Percentiles rank a stretch among this genome's conserved stretches.
Conservation (phyloP, 92 coral and sea anemone species). For the Montipora capitata region DNA sequence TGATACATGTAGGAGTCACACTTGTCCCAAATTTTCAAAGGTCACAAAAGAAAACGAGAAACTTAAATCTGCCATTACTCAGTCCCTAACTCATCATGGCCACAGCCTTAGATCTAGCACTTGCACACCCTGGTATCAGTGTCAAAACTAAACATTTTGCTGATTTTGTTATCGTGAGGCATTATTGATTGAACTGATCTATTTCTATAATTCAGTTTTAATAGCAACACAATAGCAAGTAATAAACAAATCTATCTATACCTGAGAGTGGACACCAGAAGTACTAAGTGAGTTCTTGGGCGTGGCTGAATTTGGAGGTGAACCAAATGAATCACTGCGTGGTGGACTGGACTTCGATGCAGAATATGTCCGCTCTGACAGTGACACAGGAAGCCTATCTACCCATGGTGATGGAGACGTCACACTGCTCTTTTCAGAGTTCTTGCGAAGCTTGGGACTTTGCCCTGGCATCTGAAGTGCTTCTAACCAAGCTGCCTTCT, state of each 20-base stretch:
- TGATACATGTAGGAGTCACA: too few relatives aligned
- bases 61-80: too few relatives aligned
- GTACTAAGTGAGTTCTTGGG: slow-evolving; percentile 77
- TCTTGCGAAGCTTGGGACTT: slow-evolving; percentile 78
- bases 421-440: slow-evolving; percentile 48
- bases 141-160: too few relatives aligned
- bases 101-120: too few relatives aligned
- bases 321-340: slow-evolving; percentile 72
- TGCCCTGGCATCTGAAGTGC: slow-evolving; percentile 82
- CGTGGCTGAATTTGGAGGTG: slow-evolving; percentile 82
- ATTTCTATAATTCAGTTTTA: too few relatives aligned
- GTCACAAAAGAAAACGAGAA: too few relatives aligned
- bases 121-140: too few relatives aligned
- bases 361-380: slow-evolving; percentile 72
- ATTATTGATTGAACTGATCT: too few relatives aligned
- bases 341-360: slow-evolving; percentile 78
- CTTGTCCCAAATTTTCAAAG: too few relatives aligned
- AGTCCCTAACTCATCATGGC: too few relatives aligned
- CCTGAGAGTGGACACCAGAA: slow-evolving; percentile 62
- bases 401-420: slow-evolving; percentile 84
- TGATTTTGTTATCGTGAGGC: too few relatives aligned
- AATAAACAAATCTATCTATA: background rate
- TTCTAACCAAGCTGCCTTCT: slow-evolving; percentile 96
- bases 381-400: slow-evolving; percentile 79
- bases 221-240: too few relatives aligned